Conservation (phyloP, 2,888 invertebrate genomes). For the Metalampra italica region DNA sequence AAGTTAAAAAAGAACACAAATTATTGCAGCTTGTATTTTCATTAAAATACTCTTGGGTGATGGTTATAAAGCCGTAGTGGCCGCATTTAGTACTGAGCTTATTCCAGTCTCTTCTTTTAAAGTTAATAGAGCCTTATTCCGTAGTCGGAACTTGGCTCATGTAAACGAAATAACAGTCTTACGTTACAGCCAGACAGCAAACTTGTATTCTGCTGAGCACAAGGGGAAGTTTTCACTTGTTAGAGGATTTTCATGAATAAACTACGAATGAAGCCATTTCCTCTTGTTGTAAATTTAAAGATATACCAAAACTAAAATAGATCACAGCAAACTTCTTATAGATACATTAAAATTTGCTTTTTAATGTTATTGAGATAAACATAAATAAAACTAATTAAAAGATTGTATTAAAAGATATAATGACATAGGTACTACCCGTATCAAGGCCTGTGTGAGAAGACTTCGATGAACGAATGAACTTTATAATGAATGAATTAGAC, state of each 20-base stretch:
- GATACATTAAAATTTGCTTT: no score
- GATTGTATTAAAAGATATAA: no score
- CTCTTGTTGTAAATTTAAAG: neutral
- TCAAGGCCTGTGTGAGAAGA: no score
- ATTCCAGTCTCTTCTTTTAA: neutral
- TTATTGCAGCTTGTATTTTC: no score
- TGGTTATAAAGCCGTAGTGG: neutral
- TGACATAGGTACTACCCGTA: no score
- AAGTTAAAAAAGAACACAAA: no score
- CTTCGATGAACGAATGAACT: no score
- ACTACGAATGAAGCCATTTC: neutral
- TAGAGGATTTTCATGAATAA: neutral
- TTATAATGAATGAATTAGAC: no score
- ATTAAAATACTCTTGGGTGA: no score
- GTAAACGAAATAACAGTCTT: slow-evolving; percentile 10
- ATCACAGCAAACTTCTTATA: no score
- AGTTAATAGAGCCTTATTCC: slow-evolving; percentile 6
- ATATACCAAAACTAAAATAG: neutral
- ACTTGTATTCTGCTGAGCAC: neutral
- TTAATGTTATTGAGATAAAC: no score
- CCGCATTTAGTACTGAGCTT: neutral
- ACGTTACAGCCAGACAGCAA: slow-evolving; percentile 1
- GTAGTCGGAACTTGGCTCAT: slow-evolving; percentile 6
- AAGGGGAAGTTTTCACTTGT: neutral
- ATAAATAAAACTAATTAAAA: no score